Base-by-base conservation (phyloP, 2,888 invertebrate species). In the Ophion slaviceki region DNA sequence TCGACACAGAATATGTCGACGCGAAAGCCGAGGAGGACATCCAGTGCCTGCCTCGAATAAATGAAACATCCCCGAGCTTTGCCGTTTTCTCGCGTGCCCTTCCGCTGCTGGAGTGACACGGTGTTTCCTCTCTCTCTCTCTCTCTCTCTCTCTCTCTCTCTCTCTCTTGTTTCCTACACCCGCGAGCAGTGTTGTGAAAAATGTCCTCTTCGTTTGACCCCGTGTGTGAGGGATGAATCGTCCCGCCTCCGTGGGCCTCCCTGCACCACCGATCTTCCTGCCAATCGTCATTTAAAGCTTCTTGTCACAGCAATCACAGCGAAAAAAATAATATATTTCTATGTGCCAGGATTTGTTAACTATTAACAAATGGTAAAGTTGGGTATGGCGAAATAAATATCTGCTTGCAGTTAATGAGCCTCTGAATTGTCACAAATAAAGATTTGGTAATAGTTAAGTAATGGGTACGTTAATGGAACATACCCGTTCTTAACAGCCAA, bases 31-130 rank as follows among this genome's bases (percentile, higher is more conserved):
- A 64, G 70, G 53, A 79, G 76, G 79, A 80, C 66, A 45, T 82
- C 61, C 68, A 86, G 81, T 78, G 81, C 84, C 84, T 87, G 87
- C 85, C 45, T 83, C 78, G 85, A 87, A 87, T 87, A 86, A 84
- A 84, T 84, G 84, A 81, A 85, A 85, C 82, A 85, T 79, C 85
- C 68, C 79, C 59, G 77, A 76, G 85, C 80, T 83, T 77, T 75
- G 83, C 84, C 76, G 62, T 61, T 76, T 67, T 59, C 86, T 77
- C 80, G 28, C 66, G 57, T 32, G 32, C 4, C 47, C 40, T n/a
- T 20, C 32, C 20, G 20, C 57, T 71, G n/a, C 47, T 59, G 24
- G 40, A 68, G 66, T 78, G 72, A 83, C 84, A 68, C 75, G 71
- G 77, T 64, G 72, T 84, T 66, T 68, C 59, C 70, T 78, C 64